These are phyloP conservation scores for Altica lythri DNA, from an alignment of 2,888 invertebrate species.

Conservation along the genomic window DNA sequence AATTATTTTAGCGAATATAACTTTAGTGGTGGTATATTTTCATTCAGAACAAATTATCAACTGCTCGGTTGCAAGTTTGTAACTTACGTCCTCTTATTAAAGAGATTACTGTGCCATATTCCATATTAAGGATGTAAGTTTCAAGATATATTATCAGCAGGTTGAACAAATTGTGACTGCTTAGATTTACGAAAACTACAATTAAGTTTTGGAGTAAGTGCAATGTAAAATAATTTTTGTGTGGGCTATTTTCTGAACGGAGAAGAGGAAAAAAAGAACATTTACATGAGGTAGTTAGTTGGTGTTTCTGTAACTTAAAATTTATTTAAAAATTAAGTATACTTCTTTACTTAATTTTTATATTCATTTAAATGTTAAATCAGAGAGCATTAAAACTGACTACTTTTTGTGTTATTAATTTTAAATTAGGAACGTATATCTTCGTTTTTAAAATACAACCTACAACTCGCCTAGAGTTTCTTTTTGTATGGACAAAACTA, in stretches of 20 bases:
- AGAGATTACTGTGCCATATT: conserved; percentile 52
- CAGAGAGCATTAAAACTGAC: too few species aligned
- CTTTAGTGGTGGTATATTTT: conserved; percentile 22
- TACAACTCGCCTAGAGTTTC: conserved; percentile 1
- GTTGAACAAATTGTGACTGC: conserved; percentile 50
- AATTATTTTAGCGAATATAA: not conserved
- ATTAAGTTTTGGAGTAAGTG: conserved; percentile 56
- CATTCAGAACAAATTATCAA: conserved; percentile 25
- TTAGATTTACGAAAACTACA: conserved; percentile 50
- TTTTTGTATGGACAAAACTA: not conserved
- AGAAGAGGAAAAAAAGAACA: not conserved
- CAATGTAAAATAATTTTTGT: conserved; percentile 51
- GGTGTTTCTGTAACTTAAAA: too few species aligned
- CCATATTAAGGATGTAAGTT: conserved; percentile 37
- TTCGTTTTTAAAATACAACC: not conserved
- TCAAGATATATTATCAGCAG: conserved; percentile 33
- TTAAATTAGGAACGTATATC: too few species aligned
- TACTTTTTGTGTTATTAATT: too few species aligned
- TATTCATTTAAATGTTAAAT: too few species aligned
- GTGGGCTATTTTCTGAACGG: conserved; percentile 16
- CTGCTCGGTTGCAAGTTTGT: conserved; percentile 23
- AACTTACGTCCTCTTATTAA: conserved; percentile 33
- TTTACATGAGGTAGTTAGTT: too few species aligned
- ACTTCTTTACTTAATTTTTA: too few species aligned
- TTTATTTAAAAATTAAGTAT: too few species aligned